These are phyloP conservation scores for Trematocara nigrifrons DNA, from an alignment of 2,113 vertebrate genomes.

Conservation along the genomic window DNA sequence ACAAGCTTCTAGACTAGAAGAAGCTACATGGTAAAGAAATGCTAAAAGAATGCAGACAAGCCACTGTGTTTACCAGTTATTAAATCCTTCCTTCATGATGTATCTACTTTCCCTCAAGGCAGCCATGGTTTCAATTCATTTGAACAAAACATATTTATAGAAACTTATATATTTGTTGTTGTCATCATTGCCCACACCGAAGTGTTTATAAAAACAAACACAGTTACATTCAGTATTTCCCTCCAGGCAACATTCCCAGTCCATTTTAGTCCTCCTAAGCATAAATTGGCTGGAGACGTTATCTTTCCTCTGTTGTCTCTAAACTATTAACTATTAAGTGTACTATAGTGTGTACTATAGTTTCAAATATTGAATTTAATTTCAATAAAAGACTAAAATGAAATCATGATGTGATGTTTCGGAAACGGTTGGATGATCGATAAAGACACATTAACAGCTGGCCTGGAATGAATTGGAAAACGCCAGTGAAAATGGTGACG, in stretches of 20 bases:
- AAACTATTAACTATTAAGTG: not conserved
- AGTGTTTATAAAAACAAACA: not conserved
- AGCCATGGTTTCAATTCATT: not conserved
- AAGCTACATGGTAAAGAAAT: not conserved
- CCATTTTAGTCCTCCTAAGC: not conserved
- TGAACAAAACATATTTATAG: not conserved
- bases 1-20: not conserved
- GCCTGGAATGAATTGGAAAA: not conserved
- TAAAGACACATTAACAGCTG: not conserved
- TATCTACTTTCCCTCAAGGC: not conserved
- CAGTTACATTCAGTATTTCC: not conserved
- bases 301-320: not conserved
- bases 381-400: not conserved
- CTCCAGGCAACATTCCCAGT: not conserved
- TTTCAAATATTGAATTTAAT: not conserved
- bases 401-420: not conserved
- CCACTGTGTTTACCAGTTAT: not conserved
- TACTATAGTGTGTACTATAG: not conserved
- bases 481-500: not conserved
- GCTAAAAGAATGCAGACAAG: not conserved
- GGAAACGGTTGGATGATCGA: not conserved
- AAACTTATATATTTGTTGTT: not conserved
- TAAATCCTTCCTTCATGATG: not conserved
- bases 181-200: not conserved
- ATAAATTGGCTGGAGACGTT: not conserved